A percentile compares a stretch with the other conserved stretches of the same genome.
Conservation (phyloP, 2,113 vertebrate species). For the Vulpes vulpes region DNA sequence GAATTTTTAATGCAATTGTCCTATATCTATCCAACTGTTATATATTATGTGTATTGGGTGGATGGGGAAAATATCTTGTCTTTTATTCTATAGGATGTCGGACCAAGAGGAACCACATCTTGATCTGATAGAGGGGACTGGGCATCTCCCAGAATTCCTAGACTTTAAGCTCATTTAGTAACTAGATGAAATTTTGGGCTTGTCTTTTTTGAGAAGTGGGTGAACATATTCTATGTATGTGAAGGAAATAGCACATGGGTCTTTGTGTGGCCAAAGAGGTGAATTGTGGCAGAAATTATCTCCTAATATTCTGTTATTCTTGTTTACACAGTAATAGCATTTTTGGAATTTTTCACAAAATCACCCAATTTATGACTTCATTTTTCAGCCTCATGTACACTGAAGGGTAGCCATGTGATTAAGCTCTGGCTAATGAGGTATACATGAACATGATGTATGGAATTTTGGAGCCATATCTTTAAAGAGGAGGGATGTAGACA, state of each 20-base stretch:
- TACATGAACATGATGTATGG: neutral
- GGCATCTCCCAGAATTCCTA: neutral
- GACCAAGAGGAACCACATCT: neutral
- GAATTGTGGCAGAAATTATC: neutral
- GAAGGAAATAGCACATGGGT: neutral
- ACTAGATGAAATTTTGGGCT: neutral
- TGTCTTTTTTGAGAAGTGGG: neutral
- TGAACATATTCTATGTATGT: neutral
- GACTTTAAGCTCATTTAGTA: neutral
- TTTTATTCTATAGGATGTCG: slow-evolving; percentile 16
- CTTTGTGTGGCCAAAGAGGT: neutral
- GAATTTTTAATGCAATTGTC: neutral
- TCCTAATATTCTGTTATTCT: neutral
- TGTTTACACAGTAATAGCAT: neutral
- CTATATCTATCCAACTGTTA: neutral
- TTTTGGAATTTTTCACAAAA: slow-evolving; percentile 22
- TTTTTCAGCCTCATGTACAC: neutral
- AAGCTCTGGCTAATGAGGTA: neutral
- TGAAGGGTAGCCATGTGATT: neutral
- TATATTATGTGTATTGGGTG: neutral
- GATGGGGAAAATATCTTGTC: neutral
- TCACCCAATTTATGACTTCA: neutral
- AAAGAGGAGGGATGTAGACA: neutral
- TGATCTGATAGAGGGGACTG: neutral
- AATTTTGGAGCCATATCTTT: neutral